Evolutionary conservation across 2,888 invertebrate genomes (phyloP), one percentile per base, ranked within the genome.

Genomic region (Galerucella pusilla): DNA sequence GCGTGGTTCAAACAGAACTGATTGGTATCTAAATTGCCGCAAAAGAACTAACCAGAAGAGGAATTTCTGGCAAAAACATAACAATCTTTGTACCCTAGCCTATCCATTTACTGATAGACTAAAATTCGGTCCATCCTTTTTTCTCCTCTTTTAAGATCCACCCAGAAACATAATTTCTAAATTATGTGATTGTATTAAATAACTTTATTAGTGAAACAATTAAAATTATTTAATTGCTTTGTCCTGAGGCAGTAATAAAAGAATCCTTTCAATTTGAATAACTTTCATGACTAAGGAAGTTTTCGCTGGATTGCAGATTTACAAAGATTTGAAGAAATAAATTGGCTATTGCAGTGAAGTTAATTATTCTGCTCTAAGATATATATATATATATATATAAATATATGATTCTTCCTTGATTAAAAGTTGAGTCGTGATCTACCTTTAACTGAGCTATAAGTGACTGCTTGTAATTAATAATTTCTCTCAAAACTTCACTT

Each of bases 221-320:
- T 35, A 7, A 63, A 63, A 65, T 16, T 65, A 68, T 57, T 54
- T 68, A 42, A 68, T 42, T 35, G 16, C 57, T 11, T 35, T 14
- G 68, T 57, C 45, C 20, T 12, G 54, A 57, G 68, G 57, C 42
- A 42, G 57, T 42, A 57, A 68, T 42, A 42, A 54, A 68, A 68
- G 16, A 68, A 68, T 42, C 35, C 45, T 68, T 68, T 54, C 68
- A 68, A 68, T 68, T 68, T 68, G 57, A 68, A 68, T 68, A 57
- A 68, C 59, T 68, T 57, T 68, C 57, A 35, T 16, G 35, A 35
- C 28, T 35, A 68, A 68, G 59, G 59, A 68, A 45, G 57, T 35
- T 68, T 42, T 35, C 6, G 57, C 54, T 57, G 49, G 11, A 49
- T 42, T 42, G 35, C 35, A 6, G 35, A 42, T 42, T 42, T 42